These are phyloP conservation scores for Heliconius congener DNA, from an alignment of 1,140 invertebrate species.

Conservation along the genomic window DNA sequence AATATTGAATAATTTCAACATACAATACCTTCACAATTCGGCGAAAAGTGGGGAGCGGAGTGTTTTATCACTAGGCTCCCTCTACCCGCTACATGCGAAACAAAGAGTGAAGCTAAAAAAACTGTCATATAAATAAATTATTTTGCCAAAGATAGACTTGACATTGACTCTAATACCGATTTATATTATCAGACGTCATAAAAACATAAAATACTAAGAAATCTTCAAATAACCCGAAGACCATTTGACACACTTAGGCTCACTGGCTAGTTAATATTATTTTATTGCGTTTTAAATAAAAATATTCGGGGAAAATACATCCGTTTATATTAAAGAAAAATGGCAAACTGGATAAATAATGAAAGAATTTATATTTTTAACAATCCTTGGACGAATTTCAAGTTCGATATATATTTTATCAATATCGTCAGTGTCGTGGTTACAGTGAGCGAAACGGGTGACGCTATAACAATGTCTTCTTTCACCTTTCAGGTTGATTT, in stretches of 20 bases:
- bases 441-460: background rate
- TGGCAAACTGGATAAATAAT: background rate
- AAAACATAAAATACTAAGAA: slow-evolving; percentile 19
- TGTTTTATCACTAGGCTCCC: no score
- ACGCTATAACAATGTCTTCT: background rate
- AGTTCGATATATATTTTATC: slow-evolving; percentile 3
- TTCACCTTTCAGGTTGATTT: background rate
- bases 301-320: background rate
- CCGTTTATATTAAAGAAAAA: background rate
- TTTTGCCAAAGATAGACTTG: slow-evolving; percentile 17
- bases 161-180: slow-evolving; percentile 31
- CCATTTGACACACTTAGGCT: slow-evolving; percentile 32
- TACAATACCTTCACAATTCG: no score
- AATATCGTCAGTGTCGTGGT: background rate
- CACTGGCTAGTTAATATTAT: background rate
- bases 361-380: background rate
- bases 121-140: no score
- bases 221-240: slow-evolving; percentile 18
- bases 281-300: background rate
- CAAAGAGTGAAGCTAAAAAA: no score
- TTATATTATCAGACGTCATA: slow-evolving; percentile 18
- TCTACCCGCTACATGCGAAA: no score
- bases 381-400: background rate
- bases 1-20: no score
- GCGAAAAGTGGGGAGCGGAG: no score